These are phyloP conservation scores for Calosoma granatense DNA, from an alignment of 1,140 invertebrate genomes.

Conservation along the genomic window DNA sequence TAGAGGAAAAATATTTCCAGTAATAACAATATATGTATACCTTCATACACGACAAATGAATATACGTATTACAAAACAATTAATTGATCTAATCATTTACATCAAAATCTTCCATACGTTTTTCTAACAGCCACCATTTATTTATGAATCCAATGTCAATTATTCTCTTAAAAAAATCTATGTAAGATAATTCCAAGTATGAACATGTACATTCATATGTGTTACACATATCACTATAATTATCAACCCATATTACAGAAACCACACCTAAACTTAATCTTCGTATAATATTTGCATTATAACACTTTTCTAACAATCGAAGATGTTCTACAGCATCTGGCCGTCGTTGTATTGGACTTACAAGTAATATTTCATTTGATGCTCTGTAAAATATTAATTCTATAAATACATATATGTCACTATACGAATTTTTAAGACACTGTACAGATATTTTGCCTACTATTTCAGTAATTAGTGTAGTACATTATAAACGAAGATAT, in stretches of 20 bases:
- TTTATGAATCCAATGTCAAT: conserved; percentile 66
- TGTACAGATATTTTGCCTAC: too few relatives aligned
- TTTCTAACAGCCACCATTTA: conserved; percentile 54
- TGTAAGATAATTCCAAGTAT: conserved; percentile 49
- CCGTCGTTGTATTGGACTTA: conserved; percentile 42
- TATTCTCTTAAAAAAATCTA: conserved; percentile 50
- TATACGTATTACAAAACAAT: not conserved
- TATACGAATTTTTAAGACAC: too few relatives aligned
- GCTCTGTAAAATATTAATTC: conserved; percentile 12
- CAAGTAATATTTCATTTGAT: not conserved
- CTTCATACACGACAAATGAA: too few relatives aligned
- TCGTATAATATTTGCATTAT: conserved; percentile 53
- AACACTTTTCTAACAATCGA: conserved; percentile 43
- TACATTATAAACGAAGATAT: conserved; percentile 45
- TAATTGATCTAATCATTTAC: conserved; percentile 42
- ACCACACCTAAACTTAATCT: conserved; percentile 52
- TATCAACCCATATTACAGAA: conserved; percentile 60
- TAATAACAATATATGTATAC: too few relatives aligned
- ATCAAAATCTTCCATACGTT: conserved; percentile 64
- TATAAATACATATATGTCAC: too few relatives aligned
- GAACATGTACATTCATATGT: conserved; percentile 58
- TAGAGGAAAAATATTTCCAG: too few relatives aligned
- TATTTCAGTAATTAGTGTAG: too few relatives aligned
- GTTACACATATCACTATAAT: conserved; percentile 48
- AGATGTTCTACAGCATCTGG: conserved; percentile 47